Evolutionary conservation across 2,888 invertebrate genomes (phyloP).

Genomic region (Nysson spinosus): DNA sequence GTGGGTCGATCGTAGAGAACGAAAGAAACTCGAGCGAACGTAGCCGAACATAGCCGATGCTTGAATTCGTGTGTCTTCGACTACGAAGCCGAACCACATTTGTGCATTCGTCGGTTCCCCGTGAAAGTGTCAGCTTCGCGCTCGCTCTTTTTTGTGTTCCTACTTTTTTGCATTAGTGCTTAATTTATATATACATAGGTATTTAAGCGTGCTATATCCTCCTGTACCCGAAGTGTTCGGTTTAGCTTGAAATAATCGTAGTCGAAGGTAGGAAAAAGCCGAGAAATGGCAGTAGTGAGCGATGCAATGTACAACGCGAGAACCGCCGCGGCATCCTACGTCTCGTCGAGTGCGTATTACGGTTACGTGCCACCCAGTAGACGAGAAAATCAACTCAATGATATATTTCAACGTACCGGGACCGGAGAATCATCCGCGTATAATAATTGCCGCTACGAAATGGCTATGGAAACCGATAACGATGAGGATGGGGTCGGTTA

Average conservation of each 20-base stretch:
- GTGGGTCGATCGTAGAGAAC: conserved; percentile 25
- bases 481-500: conserved; percentile 56
- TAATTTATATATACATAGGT: background rate
- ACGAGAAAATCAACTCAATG: conserved; percentile 36
- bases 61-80: conserved; percentile 29
- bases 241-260: background rate
- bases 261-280: background rate
- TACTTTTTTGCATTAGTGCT: conserved; percentile 15
- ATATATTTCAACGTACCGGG: conserved; percentile 13
- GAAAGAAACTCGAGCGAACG: conserved; percentile 17
- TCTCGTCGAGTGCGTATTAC: conserved; percentile 71
- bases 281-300: conserved; percentile 62
- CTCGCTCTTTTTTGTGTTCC: conserved; percentile 11
- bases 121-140: conserved; percentile 30
- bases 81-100: conserved; percentile 21
- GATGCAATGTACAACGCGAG: conserved; percentile 56
- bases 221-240: background rate
- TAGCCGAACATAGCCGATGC: conserved; percentile 37
- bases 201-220: conserved; percentile 4
- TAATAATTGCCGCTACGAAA: conserved; percentile 12
- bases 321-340: conserved; percentile 52
- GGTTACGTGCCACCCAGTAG: conserved; percentile 67
- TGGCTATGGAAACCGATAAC: conserved; percentile 68
- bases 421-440: conserved; percentile 6
- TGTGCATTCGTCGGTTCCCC: conserved; percentile 26